Percentiles rank a stretch among this genome's conserved stretches.
Conservation (phyloP, 1,140 invertebrate genomes). For the Sesamia nonagrioides region DNA sequence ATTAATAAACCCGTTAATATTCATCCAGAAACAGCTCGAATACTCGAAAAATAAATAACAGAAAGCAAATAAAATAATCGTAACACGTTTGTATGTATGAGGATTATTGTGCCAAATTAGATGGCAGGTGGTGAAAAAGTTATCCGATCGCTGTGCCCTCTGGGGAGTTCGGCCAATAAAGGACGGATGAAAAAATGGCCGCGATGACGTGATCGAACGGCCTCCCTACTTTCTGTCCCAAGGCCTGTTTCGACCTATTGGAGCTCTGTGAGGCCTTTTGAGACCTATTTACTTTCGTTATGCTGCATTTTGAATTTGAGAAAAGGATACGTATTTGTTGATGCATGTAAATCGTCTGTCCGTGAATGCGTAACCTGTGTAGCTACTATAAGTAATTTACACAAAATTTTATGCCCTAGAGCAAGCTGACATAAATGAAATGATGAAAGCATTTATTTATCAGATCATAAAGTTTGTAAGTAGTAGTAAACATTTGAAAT, state of each 20-base stretch:
- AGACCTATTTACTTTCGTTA: conserved; percentile 5
- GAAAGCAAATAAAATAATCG: conserved; percentile 29
- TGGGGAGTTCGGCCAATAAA: conserved; percentile 46
- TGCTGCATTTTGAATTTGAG: conserved; percentile 1
- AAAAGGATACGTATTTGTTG: neutral
- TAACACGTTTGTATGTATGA: conserved; percentile 63
- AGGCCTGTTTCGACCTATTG: conserved; percentile 12
- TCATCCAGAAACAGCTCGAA: neutral
- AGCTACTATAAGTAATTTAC: too few relatives aligned
- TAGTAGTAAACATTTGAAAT: too few relatives aligned
- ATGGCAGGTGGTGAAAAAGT: conserved; percentile 60
- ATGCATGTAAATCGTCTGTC: neutral
- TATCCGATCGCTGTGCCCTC: conserved; percentile 54
- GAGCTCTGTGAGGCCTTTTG: conserved; percentile 15
- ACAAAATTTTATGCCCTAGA: too few relatives aligned
- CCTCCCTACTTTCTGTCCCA: conserved; percentile 4
- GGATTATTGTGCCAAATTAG: conserved; percentile 60
- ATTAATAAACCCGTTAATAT: neutral
- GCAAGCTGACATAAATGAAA: too few relatives aligned
- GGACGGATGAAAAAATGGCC: conserved; percentile 41
- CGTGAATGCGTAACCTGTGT: neutral
- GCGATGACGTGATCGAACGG: conserved; percentile 30
- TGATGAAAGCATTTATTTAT: too few relatives aligned
- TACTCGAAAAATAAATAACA: conserved; percentile 27
- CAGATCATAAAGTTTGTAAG: too few relatives aligned